Base-by-base conservation (phyloP, 1,140 invertebrate genomes). In the Calliphora vicina region DNA sequence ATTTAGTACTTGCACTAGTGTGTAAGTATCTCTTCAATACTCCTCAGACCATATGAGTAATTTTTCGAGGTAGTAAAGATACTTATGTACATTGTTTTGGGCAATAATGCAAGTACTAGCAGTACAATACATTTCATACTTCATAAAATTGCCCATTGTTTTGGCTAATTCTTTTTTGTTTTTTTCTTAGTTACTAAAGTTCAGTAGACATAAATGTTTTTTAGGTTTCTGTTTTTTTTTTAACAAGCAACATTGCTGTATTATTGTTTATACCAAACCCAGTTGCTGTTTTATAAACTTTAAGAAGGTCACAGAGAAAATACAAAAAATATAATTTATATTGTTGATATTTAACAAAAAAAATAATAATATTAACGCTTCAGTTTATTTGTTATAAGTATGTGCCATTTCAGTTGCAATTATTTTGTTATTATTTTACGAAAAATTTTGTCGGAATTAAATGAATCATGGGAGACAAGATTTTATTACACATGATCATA, bases 91-190 rank as follows among this genome's bases (percentile, higher is more conserved):
- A 6, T 57, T 57, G 50, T 57, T 57, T 57, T n/a, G 50, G 50
- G 6, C 10, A 35, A 35, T 35, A 17, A 50, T 50, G 45, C 13
- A 17, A 12, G 45, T 50, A 50, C 4, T n/a, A n/a, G n/a, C 45
- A 50, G 4, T 50, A 50, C 12, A n/a, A 17, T 50, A 67, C 10
- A 67, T 23, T 67, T 67, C 61, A 67, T 67, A 67, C 61, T 67
- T 67, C 61, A 67, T 67, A 67, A 67, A 67, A 67, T 67, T 20
- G 61, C 61, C 20, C 61, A 67, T 67, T 67, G 61, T 67, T 67
- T 23, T 8, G 13, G 6, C n/a, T 67, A 50, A 50, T 12, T 35
- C 6, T 35, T 35, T 50, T 50, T 12, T 50, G n/a, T n/a, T n/a
- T 50, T 23, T 67, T 23, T 67, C 8, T 67, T 67, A 6, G 61